Base-by-base conservation (phyloP, 2,888 invertebrate species). In the Drosophila differens region DNA sequence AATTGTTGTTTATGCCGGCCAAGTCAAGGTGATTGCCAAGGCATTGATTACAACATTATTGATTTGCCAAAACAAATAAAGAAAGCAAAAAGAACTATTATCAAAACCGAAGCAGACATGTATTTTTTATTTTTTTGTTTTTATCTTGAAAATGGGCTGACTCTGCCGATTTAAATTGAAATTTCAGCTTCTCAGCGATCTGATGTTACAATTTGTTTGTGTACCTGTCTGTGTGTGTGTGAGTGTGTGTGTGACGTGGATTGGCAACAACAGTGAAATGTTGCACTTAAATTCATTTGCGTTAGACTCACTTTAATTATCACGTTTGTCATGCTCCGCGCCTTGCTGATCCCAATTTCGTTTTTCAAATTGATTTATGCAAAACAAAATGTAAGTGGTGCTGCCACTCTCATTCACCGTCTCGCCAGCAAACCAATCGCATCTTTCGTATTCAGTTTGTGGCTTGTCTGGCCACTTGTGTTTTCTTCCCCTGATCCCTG, bases 301-400 rank as follows among this genome's bases (percentile, higher is more conserved):
- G 68, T 78, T 76, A 68, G 76, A 41, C 70, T 39, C 39, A 35
- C 57, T 47, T 64, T 67, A 41, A 22, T 22, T 53, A 53, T 55
- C 63, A 63, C 60, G 64, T 69, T 55, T 51, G 57, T 52, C 60
- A 49, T 69, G 61, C 44, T 67, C 65, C 44, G 33, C 63, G 76
- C 69, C 64, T 52, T 47, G 44, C 59, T 77, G 82, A 68, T 80
- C 82, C 80, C 85, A 78, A 77, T 87, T 84, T 87, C 52, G 59
- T 64, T 54, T 70, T 61, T 59, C 64, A 82, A 83, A 80, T 85
- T 87, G 87, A 85, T 85, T 76, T 89, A 85, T 85, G 85, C 90
- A 85, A 85, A 85, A 25, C 14, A 47, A 22, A 85, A 87, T 89
- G 79, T 51, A 64, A 58, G 54, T 58, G 22, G 16, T 44, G 58